Evolutionary conservation across 2,888 invertebrate species (phyloP).

Genomic region (Tenthredo mesomela): DNA sequence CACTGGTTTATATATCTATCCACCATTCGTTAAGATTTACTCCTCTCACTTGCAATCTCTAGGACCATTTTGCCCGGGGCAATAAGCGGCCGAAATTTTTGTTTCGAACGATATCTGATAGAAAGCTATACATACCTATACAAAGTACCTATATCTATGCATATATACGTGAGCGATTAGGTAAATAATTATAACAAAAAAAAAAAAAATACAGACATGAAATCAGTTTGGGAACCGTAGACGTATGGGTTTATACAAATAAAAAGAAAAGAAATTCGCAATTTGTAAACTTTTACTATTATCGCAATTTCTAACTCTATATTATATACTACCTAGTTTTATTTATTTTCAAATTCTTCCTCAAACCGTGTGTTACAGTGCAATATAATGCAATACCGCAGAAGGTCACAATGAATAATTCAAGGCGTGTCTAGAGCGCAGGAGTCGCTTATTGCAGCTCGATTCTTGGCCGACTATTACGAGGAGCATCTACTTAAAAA

Average conservation of each 20-base stretch:
- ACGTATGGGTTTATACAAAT: not conserved
- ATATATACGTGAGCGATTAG: not conserved
- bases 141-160: not conserved
- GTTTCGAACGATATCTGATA: conserved; percentile 37
- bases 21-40: conserved; percentile 38
- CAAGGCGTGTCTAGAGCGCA: not conserved
- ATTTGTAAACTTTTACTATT: not conserved
- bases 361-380: not conserved
- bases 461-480: conserved; percentile 20
- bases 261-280: not conserved
- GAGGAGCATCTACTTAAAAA: conserved; percentile 13
- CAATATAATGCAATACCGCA: conserved; percentile 21
- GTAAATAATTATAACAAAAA: not conserved
- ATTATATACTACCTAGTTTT: too few relatives aligned
- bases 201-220: not conserved
- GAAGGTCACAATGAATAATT: conserved; percentile 39
- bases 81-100: conserved; percentile 47
- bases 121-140: conserved; percentile 34
- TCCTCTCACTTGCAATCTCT: conserved; percentile 50
- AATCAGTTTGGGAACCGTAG: not conserved
- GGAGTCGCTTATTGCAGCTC: conserved; percentile 13
- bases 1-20: conserved; percentile 49
- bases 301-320: not conserved
- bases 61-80: conserved; percentile 5
- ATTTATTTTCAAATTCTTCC: not conserved